Evolutionary conservation across 2,113 vertebrate genomes (phyloP).

Genomic region (Chloebia gouldiae): DNA sequence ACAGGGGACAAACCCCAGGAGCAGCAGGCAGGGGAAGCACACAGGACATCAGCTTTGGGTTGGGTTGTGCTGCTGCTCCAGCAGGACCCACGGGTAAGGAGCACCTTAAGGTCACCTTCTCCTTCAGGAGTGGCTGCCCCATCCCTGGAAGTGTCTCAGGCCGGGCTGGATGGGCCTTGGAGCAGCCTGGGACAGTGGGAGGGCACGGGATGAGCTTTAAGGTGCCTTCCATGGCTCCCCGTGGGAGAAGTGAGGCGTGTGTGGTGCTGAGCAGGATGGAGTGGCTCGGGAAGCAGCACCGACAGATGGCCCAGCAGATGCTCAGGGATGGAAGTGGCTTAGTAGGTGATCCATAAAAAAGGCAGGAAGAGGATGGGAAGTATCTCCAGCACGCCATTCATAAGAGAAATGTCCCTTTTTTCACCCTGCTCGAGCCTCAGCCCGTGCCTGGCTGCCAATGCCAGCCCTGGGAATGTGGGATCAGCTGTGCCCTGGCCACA

Average conservation of each 20-base stretch:
- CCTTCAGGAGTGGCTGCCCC: background rate
- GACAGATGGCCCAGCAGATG: constrained; percentile 72
- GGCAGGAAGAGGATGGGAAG: constrained; percentile 5
- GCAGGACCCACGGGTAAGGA: rapidly evolving
- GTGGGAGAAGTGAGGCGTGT: background rate
- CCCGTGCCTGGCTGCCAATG: background rate
- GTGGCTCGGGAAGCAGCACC: background rate
- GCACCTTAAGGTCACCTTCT: background rate
- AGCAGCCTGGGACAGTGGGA: rapidly evolving
- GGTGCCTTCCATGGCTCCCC: no score
- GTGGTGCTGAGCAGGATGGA: background rate
- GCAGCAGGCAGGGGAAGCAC: background rate
- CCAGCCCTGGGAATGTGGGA: rapidly evolving
- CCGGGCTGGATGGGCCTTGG: background rate
- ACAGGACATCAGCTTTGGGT: rapidly evolving
- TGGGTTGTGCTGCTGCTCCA: background rate
- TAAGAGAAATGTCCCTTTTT: background rate
- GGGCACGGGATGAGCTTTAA: background rate
- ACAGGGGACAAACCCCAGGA: background rate
- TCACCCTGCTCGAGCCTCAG: background rate
- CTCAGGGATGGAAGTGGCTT: constrained; percentile 50
- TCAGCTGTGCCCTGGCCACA: background rate
- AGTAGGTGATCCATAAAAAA: constrained; percentile 59
- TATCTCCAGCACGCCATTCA: background rate
- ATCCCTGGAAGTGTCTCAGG: background rate